Evolutionary conservation across 2,113 vertebrate species (phyloP), one percentile per base, ranked within the genome.

Genomic region (Takifugu flavidus): DNA sequence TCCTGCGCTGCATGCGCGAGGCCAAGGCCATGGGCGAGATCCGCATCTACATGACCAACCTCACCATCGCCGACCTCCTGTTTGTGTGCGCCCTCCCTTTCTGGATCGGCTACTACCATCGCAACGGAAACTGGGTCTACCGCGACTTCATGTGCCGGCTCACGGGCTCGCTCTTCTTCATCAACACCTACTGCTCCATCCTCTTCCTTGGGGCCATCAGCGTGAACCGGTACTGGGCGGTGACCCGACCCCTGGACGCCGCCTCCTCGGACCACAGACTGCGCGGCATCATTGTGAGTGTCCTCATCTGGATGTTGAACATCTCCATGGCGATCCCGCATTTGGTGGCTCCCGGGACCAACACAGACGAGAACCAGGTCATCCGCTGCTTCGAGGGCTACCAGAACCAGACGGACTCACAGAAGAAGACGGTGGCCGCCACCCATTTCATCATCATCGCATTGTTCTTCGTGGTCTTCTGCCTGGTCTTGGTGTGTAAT

Each of bases 21-120:
- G 82, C 88, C n/a, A 95, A 88, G 65, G 92, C 91, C 47, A 90
- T 97, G 67, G 95, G 86, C 0, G 97, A 98, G 80, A 96, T 98
- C 26, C 93, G 92, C 78, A 95, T 98, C 85, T 98, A 98, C 76
- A 98, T 98, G 93, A 87, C 93, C 67, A 99, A 98, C 82, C 75
- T 99, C 74, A 96, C 94, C 0, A 49, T 94, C 2, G 94, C 95
- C 0, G 97, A 99, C 64, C 86, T 99, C 53, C 93, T 99, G 1
- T 99, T 96, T 52, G 67, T 98, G 64, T 53, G 88, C 1, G 91
- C 91, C 0, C 89, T 99, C 57, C 96, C 96, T 0, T 89, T 94
- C 62, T 98, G 96, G 97, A 92, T 96, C 8, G 5, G 80, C 53
- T 99, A 99, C 73, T 99, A 98, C 50, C 54, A 74, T n/a, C 51